phyloP scores from a whole-genome alignment of 2,113 vertebrate species.

The Malurus alboscapulatus region DNA sequence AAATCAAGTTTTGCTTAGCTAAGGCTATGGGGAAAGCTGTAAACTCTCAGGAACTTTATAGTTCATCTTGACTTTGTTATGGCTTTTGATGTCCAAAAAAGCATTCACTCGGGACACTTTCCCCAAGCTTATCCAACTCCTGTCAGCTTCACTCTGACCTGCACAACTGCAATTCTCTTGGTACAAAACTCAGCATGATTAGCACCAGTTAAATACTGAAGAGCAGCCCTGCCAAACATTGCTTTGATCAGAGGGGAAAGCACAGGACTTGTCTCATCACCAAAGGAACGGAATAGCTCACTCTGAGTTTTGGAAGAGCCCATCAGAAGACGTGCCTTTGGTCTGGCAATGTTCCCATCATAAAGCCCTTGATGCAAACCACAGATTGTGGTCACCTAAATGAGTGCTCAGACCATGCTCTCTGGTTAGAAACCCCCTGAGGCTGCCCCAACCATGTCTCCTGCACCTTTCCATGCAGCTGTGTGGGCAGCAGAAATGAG shows the following conservation, averaged over 20 bases:
- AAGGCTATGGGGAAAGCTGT: not conserved
- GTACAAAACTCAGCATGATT: not conserved
- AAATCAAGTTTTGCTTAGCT: not conserved
- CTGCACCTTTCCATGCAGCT: not conserved
- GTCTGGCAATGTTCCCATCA: not conserved
- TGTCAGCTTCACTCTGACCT: not conserved
- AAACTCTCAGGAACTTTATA: not conserved
- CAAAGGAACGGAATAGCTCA: not conserved
- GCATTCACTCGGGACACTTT: not conserved
- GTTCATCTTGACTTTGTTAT: not conserved
- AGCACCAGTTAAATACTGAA: not conserved
- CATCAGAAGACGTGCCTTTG: not conserved
- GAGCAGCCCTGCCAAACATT: not conserved
- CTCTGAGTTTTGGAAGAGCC: not conserved
- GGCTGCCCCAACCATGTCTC: not conserved
- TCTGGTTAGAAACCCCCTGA: not conserved
- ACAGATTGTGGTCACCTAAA: not conserved
- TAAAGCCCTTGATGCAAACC: not conserved
- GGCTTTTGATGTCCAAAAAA: not conserved
- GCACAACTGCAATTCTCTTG: not conserved
- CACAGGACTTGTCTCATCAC: not conserved
- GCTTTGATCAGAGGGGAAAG: not conserved
- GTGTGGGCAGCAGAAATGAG: rapidly evolving
- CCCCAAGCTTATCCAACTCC: not conserved
- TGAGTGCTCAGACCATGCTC: rapidly evolving